phyloP scores from a whole-genome alignment of 2,888 invertebrate genomes.

The Itoplectis maculator region DNA sequence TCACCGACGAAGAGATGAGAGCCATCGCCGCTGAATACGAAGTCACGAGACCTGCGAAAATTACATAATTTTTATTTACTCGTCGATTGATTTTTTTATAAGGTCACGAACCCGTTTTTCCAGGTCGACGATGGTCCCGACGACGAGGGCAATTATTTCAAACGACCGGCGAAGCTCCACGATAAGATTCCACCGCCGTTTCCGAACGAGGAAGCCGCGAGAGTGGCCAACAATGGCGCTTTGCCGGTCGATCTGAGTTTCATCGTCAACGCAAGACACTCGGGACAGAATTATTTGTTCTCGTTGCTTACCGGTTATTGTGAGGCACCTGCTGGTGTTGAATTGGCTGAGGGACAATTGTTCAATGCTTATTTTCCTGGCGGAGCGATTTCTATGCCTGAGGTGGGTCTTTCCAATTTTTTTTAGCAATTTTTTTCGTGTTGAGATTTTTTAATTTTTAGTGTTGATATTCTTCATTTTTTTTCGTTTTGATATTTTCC shows the following conservation, averaged over 20 bases:
- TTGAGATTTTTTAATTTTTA: too few species aligned
- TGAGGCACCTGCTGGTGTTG: conserved; percentile 96
- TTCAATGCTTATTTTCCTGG: conserved; percentile 99
- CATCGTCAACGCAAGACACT: conserved; percentile 93
- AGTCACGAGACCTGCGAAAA: conserved; percentile 78
- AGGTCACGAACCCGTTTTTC: not conserved
- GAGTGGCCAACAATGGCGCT: conserved; percentile 97
- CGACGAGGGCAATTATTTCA: conserved; percentile 94
- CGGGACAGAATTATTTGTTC: conserved; percentile 97
- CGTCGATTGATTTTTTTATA: not conserved
- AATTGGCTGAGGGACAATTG: conserved; percentile 94
- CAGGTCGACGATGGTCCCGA: conserved; percentile 93
- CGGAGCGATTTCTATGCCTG: conserved; percentile 97
- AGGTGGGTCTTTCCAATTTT: too few species aligned
- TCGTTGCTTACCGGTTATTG: conserved; percentile 96
- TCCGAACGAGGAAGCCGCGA: conserved; percentile 97
- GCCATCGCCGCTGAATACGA: conserved; percentile 95
- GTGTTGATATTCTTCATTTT: too few species aligned
- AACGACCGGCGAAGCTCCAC: conserved; percentile 89
- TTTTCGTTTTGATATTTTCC: too few species aligned
- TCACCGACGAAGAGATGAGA: conserved; percentile 97
- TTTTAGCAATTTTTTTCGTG: too few species aligned
- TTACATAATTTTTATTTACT: not conserved
- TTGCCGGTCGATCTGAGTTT: conserved; percentile 97
- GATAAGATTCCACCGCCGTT: conserved; percentile 89